Evolutionary conservation across 2,113 vertebrate genomes (phyloP), one percentile per base, ranked within the genome.

Genomic region (Zapus hudsonius): DNA sequence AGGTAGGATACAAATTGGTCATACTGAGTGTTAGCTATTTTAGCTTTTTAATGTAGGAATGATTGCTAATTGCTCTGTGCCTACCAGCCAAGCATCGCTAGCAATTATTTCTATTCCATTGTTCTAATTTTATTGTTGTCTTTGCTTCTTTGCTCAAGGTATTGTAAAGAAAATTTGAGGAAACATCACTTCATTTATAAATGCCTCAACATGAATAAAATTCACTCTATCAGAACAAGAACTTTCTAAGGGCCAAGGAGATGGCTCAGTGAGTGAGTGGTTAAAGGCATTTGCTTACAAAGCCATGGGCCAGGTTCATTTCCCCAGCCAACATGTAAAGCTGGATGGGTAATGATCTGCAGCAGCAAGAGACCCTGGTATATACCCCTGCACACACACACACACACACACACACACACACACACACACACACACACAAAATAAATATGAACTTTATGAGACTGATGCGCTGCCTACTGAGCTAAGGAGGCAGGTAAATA

Each of bases 91-190:
- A 84, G 33, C 47, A 59, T 44, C n/a, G 64, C 63, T 55, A 85
- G 75, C 25, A 94, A 72, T 81, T 82, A 69, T 44, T 69, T 57
- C 64, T n/a, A 69, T 75, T 85, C 57, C 69, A 36, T 4, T 85
- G 3, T 63, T 91, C 59, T 33, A 42, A 89, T 74, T 81, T 88
- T 84, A 78, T 75, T 83, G 82, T 38, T 47, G 33, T 72, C 13
- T 87, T 80, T 83, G 44, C 12, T 66, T 78, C 74, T 80, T 85
- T 70, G 2, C 55, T 44, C 63, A 93, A 61, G 27, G 27, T n/a
- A 87, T 84, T 90, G 86, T 81, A 82, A 91, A 91, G n/a, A 12
- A 80, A 75, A 63, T 69, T 89, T 9, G 11, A 91, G 40, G 80
- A 80, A 82, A 64, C 57, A 38, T 66, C 22, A 57, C 67, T 75